Evolutionary conservation across 2,113 vertebrate species (phyloP), one percentile per base, ranked within the genome.

Genomic region (Catharus bicknelli): DNA sequence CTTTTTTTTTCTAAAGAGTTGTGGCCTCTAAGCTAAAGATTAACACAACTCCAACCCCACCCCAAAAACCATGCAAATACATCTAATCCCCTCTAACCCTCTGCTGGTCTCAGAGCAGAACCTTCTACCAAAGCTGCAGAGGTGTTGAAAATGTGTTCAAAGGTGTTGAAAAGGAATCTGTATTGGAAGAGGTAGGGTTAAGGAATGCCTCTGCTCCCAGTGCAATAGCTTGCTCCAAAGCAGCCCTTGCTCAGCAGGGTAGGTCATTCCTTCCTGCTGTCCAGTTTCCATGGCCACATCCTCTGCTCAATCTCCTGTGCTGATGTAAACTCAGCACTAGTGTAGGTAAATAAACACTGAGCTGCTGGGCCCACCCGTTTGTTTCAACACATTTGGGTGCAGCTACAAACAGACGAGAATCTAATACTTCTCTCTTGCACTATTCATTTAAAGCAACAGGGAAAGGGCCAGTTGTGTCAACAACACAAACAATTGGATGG

Each of bases 351-450:
- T 57, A 93, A 93, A 76, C 5, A 36, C 22, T 4, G 1, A 32
- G 20, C 69, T 85, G 29, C 50, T 62, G 42, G 18, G 15, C 14
- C 30, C 11, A 34, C 16, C 21, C 1, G 0, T 77, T 75, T 7
- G 0, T 29, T 70, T 80, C 63, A 75, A 26, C 32, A 19, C 4
- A 16, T 70, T 7, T 19, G 42, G 51, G 2, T 55, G 62, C 50
- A 51, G 50, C 64, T 90, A 36, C 34, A 34, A 59, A 27, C 3
- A 2, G 40, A 48, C 18, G 12, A 42, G 22, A 79, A 62, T 40
- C 4, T 0, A 1, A 40, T 16, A 9, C 11, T 82, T 62, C 72
- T 70, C 40, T 30, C 3, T 2, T 63, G n/a, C 22, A 67, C 11
- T 32, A 30, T 29, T 69, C 5, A 32, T 40, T 68, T 82, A 88